Evolutionary conservation across 1,140 invertebrate genomes (phyloP).

Genomic region (Medauroidea extradentata): DNA sequence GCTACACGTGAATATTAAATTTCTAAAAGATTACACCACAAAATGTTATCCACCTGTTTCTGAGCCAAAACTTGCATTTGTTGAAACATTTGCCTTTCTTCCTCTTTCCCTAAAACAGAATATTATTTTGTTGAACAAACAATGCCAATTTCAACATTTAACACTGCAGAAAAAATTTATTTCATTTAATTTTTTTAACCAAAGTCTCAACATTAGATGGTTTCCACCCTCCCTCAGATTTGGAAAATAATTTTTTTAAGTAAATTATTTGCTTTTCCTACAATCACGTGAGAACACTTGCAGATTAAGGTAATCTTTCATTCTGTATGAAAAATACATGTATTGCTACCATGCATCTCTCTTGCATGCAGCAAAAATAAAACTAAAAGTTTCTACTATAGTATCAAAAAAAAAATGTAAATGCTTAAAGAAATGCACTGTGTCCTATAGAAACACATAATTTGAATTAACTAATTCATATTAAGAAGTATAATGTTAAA

Average conservation of each 20-base stretch:
- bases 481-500: no score
- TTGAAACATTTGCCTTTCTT: constrained; percentile 91
- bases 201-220: no score
- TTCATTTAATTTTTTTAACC: no score
- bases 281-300: constrained; percentile 5
- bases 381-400: background rate
- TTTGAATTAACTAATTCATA: no score
- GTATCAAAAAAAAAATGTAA: no score
- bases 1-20: background rate
- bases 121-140: background rate
- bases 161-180: no score
- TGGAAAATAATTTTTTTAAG: constrained; percentile 2
- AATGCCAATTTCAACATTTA: no score
- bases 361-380: constrained; percentile 1
- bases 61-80: constrained; percentile 94
- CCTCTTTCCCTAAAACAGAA: constrained; percentile 77
- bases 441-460: no score
- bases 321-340: background rate
- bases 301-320: constrained; percentile 4
- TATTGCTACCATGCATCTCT: background rate
- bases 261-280: constrained; percentile 7
- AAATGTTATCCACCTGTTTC: constrained; percentile 79
- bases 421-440: no score
- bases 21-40: constrained; percentile 3
- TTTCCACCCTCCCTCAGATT: background rate